A percentile compares a stretch with the other conserved stretches of the same genome.
These are phyloP conservation scores for Pteropus alecto DNA, from an alignment of 2,113 vertebrate species.

Conservation along the genomic window DNA sequence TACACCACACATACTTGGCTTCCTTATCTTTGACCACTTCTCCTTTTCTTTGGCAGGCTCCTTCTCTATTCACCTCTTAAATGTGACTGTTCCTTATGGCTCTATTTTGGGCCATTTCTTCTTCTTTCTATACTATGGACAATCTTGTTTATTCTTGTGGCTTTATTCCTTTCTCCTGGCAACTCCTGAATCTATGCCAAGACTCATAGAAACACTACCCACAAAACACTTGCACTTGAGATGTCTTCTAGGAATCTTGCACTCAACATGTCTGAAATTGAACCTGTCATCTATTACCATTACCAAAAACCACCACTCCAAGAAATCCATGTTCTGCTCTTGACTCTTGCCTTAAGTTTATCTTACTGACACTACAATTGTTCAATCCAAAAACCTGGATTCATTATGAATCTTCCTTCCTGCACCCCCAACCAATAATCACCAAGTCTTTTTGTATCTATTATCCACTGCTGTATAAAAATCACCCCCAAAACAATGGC, in stretches of 20 bases:
- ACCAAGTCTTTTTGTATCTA: not conserved
- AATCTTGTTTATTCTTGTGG: not conserved
- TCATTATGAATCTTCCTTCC: not conserved
- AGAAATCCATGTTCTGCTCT: not conserved
- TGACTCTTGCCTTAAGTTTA: not conserved
- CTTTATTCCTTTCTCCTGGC: not conserved
- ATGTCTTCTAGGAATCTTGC: not conserved
- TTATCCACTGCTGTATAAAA: not conserved
- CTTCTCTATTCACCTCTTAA: not conserved
- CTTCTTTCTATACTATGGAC: not conserved
- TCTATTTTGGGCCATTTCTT: not conserved
- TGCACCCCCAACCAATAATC: not conserved
- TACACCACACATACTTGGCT: not conserved
- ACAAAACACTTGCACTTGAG: not conserved
- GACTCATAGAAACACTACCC: not conserved
- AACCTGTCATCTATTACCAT: not conserved
- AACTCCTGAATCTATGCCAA: not conserved
- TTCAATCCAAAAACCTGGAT: not conserved
- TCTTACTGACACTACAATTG: not conserved
- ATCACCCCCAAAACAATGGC: not conserved
- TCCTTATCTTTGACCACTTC: not conserved
- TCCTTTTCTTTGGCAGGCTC: not conserved
- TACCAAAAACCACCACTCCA: not conserved
- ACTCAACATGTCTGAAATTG: not conserved
- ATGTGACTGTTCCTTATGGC: not conserved